phyloP scores from a whole-genome alignment of 2,888 invertebrate genomes.

The Tachina lurida region DNA sequence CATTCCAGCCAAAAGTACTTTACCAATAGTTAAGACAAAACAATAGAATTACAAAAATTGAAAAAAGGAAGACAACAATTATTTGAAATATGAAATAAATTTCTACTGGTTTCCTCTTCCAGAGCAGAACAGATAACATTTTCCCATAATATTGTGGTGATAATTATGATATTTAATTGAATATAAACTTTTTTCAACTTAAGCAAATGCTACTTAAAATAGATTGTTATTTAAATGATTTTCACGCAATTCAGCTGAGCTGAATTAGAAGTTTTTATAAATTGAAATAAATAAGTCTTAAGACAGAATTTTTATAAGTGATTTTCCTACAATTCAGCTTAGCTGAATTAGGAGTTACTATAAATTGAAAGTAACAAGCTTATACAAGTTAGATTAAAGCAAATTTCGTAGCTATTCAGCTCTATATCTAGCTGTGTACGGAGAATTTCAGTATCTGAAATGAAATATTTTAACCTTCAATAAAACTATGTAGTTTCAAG shows the following conservation, averaged over 20 bases:
- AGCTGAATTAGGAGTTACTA: background rate
- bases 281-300: no score
- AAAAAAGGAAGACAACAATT: conserved; percentile 40
- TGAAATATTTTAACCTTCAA: no score
- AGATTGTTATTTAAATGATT: background rate
- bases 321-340: background rate
- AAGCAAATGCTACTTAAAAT: background rate
- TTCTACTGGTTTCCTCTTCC: background rate
- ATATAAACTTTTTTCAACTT: background rate
- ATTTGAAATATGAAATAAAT: conserved; percentile 29
- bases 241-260: conserved; percentile 3
- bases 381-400: no score
- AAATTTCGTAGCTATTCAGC: no score
- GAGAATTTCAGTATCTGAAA: no score
- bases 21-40: conserved; percentile 46
- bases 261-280: background rate
- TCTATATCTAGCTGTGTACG: no score
- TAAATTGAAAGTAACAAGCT: no score
- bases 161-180: background rate
- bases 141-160: background rate
- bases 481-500: no score
- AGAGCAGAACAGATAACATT: background rate
- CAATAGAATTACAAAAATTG: conserved; percentile 9
- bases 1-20: conserved; percentile 23
- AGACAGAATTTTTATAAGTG: background rate